A percentile compares a stretch with the other conserved stretches of the same genome.
Conservation (phyloP, 1,140 invertebrate genomes). For the Papilio polyxenes region DNA sequence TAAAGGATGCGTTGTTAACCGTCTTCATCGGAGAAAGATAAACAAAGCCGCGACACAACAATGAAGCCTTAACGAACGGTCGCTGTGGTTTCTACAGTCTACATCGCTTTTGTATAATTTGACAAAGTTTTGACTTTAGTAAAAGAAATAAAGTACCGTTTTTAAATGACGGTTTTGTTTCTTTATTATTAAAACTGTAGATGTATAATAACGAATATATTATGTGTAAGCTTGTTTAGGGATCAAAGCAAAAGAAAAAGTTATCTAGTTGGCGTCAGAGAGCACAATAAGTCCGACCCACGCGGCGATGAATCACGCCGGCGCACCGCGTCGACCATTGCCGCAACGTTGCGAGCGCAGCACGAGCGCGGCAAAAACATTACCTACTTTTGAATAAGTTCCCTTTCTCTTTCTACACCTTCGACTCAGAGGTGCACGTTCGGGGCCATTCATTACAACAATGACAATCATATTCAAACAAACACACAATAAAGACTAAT, state of each 20-base stretch:
- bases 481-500: conserved; percentile 34
- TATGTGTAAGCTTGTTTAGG: conserved; percentile 45
- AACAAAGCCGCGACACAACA: conserved; percentile 59
- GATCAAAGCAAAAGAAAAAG: conserved; percentile 63
- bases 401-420: conserved; percentile 80
- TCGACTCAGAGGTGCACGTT: conserved; percentile 54
- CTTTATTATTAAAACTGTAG: not conserved
- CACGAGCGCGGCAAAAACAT: conserved; percentile 76
- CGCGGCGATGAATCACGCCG: conserved; percentile 73
- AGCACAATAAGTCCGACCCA: conserved; percentile 75
- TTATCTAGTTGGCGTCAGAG: conserved; percentile 67
- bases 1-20: conserved; percentile 44
- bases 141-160: not conserved
- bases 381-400: conserved; percentile 80
- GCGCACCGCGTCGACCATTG: conserved; percentile 48
- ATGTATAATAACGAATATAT: conserved; percentile 2
- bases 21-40: conserved; percentile 50
- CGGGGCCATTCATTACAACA: conserved; percentile 64
- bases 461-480: conserved; percentile 30
- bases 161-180: not conserved
- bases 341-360: conserved; percentile 62
- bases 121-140: conserved; percentile 18
- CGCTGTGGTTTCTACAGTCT: conserved; percentile 52
- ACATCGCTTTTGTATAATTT: conserved; percentile 50
- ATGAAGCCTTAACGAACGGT: conserved; percentile 61